Conservation (phyloP, 2,113 vertebrate genomes). For the Prunella himalayana region DNA sequence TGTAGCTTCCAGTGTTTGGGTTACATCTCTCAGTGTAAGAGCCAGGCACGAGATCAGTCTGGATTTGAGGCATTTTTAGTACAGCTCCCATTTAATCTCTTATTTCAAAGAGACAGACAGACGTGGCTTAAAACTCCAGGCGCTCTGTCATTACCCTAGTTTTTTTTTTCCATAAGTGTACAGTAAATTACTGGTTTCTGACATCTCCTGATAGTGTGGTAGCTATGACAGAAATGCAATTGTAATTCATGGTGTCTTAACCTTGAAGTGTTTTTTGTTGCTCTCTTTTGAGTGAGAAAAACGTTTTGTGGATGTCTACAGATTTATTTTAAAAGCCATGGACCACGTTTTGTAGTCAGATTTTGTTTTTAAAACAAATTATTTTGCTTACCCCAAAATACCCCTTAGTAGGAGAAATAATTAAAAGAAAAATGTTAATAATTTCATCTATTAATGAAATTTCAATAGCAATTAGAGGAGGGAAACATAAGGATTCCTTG, state of each 20-base stretch:
- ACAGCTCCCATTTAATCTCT: slow-evolving; percentile 2
- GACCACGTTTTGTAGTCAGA: background rate
- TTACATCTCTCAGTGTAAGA: background rate
- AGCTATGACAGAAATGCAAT: slow-evolving; percentile 1
- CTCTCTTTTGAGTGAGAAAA: background rate
- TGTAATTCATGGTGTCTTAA: background rate
- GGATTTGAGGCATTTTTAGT: slow-evolving; percentile 25
- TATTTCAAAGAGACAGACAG: background rate
- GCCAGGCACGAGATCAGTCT: background rate
- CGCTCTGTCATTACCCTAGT: background rate
- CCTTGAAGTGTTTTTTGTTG: background rate
- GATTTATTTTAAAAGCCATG: background rate
- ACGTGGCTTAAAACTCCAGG: background rate
- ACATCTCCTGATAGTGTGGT: background rate
- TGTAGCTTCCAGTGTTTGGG: background rate
- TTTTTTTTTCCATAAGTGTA: background rate
- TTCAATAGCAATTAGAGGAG: background rate
- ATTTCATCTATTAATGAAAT: background rate
- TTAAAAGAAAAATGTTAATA: background rate
- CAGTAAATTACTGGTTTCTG: slow-evolving; percentile 28
- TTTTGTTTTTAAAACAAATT: background rate
- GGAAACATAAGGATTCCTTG: background rate
- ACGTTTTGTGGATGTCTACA: background rate
- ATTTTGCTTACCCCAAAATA: background rate
- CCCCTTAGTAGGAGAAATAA: background rate